phyloP scores from a whole-genome alignment of 2,113 vertebrate species.

The Myodes glareolus region DNA sequence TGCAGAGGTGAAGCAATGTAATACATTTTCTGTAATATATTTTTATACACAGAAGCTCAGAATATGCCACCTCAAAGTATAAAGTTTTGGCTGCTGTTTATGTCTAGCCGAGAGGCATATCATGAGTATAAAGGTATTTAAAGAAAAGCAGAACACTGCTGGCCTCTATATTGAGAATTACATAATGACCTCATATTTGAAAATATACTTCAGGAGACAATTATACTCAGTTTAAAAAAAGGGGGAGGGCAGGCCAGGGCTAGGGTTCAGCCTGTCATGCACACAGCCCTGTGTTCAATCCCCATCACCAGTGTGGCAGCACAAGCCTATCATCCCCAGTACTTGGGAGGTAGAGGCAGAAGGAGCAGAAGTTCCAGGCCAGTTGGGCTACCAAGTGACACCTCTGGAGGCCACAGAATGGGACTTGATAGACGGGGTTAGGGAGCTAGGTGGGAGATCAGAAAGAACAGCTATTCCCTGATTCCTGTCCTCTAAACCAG shows the following conservation, averaged over 20 bases:
- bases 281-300: background rate
- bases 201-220: slow-evolving; percentile 4
- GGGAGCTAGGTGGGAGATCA: background rate
- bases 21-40: slow-evolving; percentile 18
- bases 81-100: background rate
- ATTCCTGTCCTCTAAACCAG: background rate
- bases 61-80: background rate
- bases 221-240: slow-evolving; percentile 28
- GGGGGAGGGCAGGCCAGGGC: background rate
- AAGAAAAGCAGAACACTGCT: background rate
- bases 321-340: background rate
- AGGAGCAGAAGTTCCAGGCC: background rate
- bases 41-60: background rate
- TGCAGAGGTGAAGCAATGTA: background rate
- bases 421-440: background rate
- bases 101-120: background rate
- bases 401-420: background rate
- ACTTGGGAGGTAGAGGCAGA: background rate
- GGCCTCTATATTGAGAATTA: background rate
- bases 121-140: background rate
- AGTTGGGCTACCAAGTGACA: background rate
- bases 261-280: background rate
- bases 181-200: slow-evolving; percentile 47
- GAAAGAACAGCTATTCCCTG: background rate
- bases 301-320: background rate